Evolutionary conservation across 2,888 invertebrate genomes (phyloP), one percentile per base, ranked within the genome.

Genomic region (Ophioninae sp.): DNA sequence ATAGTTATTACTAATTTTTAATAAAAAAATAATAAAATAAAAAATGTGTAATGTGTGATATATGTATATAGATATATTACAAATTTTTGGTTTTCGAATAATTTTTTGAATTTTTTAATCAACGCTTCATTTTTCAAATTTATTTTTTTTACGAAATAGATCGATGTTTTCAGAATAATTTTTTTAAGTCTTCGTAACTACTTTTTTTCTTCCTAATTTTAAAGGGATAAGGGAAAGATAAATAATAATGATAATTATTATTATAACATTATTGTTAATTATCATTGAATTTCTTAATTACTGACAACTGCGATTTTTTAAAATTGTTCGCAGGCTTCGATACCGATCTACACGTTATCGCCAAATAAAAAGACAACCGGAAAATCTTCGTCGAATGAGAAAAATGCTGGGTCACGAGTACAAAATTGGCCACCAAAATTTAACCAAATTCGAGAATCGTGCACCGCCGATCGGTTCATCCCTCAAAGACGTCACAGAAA

Each of bases 401-500:
- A 64, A 39, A 37, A 23, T 17, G 39, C n/a, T 22, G 61, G n/a
- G 20, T n/a, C 37, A 65, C 63, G 69, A n/a, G 56, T 68, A 13
- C 41, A 68, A 13, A 23, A 64, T 56, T 67, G 79, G 59, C 39
- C 61, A 44, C 39, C 59, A 2, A 41, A 56, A 23, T 37, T 44
- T 51, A 8, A 23, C 58, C 72, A 37, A 5, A 37, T 22, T 23
- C 51, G 39, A 22, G 59, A 65, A 63, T 44, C 65, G 9, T 85
- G 20, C 39, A 1, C 51, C 2, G 82, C 73, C 0, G 91, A 91
- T 41, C 86, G 91, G 85, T 91, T 91, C 79, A 89, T 91, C 76
- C 87, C 89, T 6, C 77, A 65, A 0, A 86, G 90, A 56, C 73
- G 75, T 2, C 85, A 86, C 9, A 78, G 87, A n/a, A 87, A 85